Conservation (phyloP, 2,797 vertebrate genomes). For the Alouatta caraya region DNA sequence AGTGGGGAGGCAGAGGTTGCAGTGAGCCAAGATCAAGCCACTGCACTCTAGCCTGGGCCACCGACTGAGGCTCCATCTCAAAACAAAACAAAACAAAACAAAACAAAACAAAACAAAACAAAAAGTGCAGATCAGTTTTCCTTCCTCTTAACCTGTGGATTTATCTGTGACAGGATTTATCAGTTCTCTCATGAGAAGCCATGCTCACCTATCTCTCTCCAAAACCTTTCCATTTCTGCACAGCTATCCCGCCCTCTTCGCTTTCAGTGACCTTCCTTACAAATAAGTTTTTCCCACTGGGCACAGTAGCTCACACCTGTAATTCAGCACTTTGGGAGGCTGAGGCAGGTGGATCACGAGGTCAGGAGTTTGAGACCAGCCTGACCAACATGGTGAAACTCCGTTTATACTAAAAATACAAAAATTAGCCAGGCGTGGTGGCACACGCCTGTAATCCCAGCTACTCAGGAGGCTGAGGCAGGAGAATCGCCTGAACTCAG, state of each 20-base stretch:
- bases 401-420: too few species aligned
- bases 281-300: neutral
- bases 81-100: too few species aligned
- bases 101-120: too few species aligned
- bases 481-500: neutral
- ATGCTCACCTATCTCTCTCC: neutral
- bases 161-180: neutral
- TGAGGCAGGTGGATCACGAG: too few species aligned
- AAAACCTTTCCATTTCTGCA: neutral
- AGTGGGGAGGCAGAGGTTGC: too few species aligned
- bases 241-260: neutral
- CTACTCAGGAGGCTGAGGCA: neutral
- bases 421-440: too few species aligned
- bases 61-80: accelerated
- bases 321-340: neutral
- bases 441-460: neutral
- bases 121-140: neutral
- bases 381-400: too few species aligned
- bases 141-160: neutral
- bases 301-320: neutral
- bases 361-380: too few species aligned
- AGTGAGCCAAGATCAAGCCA: too few species aligned
- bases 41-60: too few species aligned
- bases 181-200: neutral
- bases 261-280: neutral